Percentiles rank a stretch among this genome's conserved stretches.
Evolutionary conservation across 2,888 invertebrate genomes (phyloP).

Genomic region (Punctoribates punctum): DNA sequence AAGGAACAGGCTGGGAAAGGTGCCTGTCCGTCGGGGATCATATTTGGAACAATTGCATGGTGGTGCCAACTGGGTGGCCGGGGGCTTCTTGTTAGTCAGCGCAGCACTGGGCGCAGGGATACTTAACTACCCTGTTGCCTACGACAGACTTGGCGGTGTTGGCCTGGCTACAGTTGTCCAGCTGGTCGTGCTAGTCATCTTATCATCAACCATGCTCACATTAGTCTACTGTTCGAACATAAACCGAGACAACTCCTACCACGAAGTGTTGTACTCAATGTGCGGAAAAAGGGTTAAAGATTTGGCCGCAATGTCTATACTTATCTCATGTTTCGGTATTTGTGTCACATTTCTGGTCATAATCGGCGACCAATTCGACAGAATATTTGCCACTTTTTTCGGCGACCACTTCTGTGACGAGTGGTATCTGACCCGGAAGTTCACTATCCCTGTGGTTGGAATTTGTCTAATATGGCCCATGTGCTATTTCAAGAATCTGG

Average conservation of each 20-base stretch:
- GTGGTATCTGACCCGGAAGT: conserved; percentile 54
- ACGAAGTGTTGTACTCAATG: conserved; percentile 54
- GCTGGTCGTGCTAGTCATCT: conserved; percentile 45
- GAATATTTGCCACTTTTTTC: conserved; percentile 44
- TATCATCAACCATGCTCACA: conserved; percentile 52
- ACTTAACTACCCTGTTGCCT: conserved; percentile 50
- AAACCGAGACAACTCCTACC: conserved; percentile 53
- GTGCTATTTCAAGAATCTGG: conserved; percentile 55
- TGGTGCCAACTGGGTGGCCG: conserved; percentile 48
- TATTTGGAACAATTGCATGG: conserved; percentile 1
- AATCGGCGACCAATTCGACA: conserved; percentile 56
- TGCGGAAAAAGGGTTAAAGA: conserved; percentile 53
- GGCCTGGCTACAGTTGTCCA: conserved; percentile 48
- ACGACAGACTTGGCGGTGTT: conserved; percentile 50
- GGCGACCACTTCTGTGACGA: conserved; percentile 20
- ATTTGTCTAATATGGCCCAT: conserved; percentile 55
- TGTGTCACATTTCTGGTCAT: conserved; percentile 57
- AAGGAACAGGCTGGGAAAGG: not conserved
- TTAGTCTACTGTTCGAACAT: conserved; percentile 55
- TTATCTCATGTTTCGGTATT: conserved; percentile 55
- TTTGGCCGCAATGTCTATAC: conserved; percentile 52
- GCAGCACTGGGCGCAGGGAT: conserved; percentile 50
- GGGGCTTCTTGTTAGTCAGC: conserved; percentile 50
- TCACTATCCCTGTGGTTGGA: not conserved
- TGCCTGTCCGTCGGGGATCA: not conserved